These are phyloP conservation scores for Bucorvus abyssinicus DNA, from an alignment of 2,797 vertebrate species.

Conservation along the genomic window DNA sequence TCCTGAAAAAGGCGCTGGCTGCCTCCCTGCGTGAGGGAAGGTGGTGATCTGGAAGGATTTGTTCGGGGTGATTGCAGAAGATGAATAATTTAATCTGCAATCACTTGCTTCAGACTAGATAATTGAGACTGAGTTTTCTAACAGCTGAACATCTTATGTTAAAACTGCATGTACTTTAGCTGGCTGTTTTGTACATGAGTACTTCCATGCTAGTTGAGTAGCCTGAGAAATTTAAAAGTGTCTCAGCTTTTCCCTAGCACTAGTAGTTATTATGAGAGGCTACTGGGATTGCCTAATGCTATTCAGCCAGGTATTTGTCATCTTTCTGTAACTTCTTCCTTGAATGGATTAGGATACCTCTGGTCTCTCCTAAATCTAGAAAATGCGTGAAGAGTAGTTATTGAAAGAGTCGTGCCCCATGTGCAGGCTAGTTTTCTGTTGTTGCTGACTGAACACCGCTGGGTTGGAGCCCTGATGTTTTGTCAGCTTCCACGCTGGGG, in stretches of 20 bases:
- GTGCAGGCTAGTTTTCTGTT: neutral
- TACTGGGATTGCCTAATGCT: neutral
- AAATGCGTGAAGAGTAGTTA: accelerated
- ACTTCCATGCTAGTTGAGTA: neutral
- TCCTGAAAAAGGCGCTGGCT: neutral
- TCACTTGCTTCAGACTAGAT: constrained; percentile 1
- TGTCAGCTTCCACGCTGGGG: neutral
- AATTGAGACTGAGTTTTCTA: neutral
- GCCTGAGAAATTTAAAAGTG: neutral
- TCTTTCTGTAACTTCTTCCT: neutral
- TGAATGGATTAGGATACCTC: neutral
- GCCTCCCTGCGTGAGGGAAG: neutral
- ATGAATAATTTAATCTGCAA: constrained; percentile 23
- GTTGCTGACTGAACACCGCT: neutral
- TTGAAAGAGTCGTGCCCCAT: accelerated
- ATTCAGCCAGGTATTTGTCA: neutral
- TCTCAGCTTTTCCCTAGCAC: neutral
- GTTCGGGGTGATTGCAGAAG: constrained; percentile 18
- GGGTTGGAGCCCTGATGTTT: neutral
- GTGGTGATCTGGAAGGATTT: constrained; percentile 25
- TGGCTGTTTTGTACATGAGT: neutral
- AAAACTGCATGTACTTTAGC: neutral
- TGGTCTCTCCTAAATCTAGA: neutral
- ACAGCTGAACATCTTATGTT: neutral
- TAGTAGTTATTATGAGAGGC: neutral